Percentiles rank a stretch among this genome's conserved stretches.
Evolutionary conservation across 2,797 vertebrate genomes (phyloP).

Genomic region (Mallotus villosus): DNA sequence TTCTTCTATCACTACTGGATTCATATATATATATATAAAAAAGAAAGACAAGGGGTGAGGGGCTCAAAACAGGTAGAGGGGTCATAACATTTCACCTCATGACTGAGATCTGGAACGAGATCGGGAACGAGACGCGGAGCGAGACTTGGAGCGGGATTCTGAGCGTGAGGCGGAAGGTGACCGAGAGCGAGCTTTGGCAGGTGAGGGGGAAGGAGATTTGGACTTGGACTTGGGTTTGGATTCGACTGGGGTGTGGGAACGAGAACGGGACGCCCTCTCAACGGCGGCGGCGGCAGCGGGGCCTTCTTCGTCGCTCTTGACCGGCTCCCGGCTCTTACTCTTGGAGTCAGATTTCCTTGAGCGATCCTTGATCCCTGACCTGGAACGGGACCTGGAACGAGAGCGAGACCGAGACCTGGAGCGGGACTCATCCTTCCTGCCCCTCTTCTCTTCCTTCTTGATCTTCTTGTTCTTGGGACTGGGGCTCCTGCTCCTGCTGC

Average conservation of each 20-base stretch:
- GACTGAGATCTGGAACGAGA: constrained; percentile 73
- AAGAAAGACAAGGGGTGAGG: constrained; percentile 29
- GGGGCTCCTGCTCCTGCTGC: constrained; percentile 71
- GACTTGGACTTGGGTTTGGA: constrained; percentile 84
- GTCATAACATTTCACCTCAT: constrained; percentile 42
- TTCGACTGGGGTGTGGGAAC: constrained; percentile 75
- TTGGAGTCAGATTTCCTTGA: constrained; percentile 73
- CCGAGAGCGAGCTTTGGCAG: constrained; percentile 76
- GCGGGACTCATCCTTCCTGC: constrained; percentile 70
- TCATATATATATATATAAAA: constrained; percentile 69
- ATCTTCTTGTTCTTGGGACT: constrained; percentile 77
- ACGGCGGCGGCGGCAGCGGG: too few species aligned
- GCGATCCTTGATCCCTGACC: constrained; percentile 78
- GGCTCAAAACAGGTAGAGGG: constrained; percentile 11
- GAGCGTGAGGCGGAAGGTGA: constrained; percentile 79
- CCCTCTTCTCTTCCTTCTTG: constrained; percentile 84
- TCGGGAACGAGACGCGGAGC: constrained; percentile 78
- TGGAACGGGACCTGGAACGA: constrained; percentile 76
- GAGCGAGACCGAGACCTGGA: constrained; percentile 78
- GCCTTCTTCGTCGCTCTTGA: constrained; percentile 74
- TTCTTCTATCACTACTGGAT: constrained; percentile 49
- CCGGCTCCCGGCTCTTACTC: constrained; percentile 74
- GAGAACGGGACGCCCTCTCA: constrained; percentile 64
- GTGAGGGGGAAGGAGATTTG: constrained; percentile 76
- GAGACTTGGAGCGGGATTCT: constrained; percentile 79